These are phyloP conservation scores for Leucoma salicis DNA, from an alignment of 2,888 invertebrate species.

Conservation along the genomic window DNA sequence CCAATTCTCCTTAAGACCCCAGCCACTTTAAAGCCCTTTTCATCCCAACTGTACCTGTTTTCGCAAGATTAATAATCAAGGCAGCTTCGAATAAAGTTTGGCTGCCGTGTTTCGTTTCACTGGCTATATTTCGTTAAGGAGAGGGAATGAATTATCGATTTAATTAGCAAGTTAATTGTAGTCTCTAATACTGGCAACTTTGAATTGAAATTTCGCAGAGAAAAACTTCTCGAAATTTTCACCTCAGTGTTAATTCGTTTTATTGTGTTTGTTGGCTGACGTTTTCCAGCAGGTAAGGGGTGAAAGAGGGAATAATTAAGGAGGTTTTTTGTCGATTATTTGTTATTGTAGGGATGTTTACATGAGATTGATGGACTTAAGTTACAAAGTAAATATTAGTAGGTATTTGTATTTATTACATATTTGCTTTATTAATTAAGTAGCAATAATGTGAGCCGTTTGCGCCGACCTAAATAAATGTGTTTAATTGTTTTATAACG, in stretches of 20 bases:
- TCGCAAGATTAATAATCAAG: conserved; percentile 10
- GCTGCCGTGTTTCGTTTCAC: conserved; percentile 7
- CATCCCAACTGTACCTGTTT: conserved; percentile 2
- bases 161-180: conserved; percentile 35
- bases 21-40: conserved; percentile 3
- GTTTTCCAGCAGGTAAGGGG: conserved; percentile 16
- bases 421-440: too few relatives aligned
- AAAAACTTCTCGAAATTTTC: conserved; percentile 32
- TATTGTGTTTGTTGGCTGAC: conserved; percentile 30
- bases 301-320: conserved; percentile 29
- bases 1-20: neutral
- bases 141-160: conserved; percentile 30
- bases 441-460: too few relatives aligned
- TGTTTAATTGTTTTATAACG: too few relatives aligned
- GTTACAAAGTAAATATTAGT: conserved; percentile 26
- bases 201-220: conserved; percentile 31
- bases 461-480: too few relatives aligned
- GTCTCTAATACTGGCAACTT: conserved; percentile 32
- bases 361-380: conserved; percentile 26
- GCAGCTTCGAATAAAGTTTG: conserved; percentile 6
- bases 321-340: conserved; percentile 29
- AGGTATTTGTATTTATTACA: conserved; percentile 3
- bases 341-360: conserved; percentile 23
- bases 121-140: conserved; percentile 23
- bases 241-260: conserved; percentile 28